Percentiles rank a stretch among this genome's conserved stretches.
Evolutionary conservation across 23 tunicate genomes (phyloP).

Genomic region (Ciona savignyi): DNA sequence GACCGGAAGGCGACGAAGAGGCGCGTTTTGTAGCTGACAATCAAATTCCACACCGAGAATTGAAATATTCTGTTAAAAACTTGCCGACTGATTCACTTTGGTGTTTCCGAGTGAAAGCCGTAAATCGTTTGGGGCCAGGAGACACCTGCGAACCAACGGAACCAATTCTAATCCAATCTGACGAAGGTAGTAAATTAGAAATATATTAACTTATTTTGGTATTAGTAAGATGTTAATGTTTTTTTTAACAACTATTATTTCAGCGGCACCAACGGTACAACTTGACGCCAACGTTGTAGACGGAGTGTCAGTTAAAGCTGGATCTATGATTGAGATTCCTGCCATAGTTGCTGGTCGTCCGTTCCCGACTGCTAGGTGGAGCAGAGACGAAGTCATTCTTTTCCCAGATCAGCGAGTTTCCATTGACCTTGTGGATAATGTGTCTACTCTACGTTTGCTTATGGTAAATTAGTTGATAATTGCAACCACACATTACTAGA

Average conservation of each 20-base stretch:
- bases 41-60: constrained; percentile 28
- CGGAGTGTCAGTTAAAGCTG: constrained; percentile 63
- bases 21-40: constrained; percentile 43
- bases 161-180: constrained; percentile 55
- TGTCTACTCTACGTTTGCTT: constrained; percentile 48
- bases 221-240: neutral
- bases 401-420: constrained; percentile 55
- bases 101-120: constrained; percentile 88
- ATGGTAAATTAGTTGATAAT: constrained; percentile 31
- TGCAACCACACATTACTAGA: neutral
- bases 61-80: constrained; percentile 43
- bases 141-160: constrained; percentile 82
- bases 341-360: constrained; percentile 78
- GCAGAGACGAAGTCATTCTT: constrained; percentile 55
- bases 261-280: constrained; percentile 83
- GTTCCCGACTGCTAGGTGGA: constrained; percentile 83
- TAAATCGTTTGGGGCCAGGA: constrained; percentile 69
- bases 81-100: constrained; percentile 58
- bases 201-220: neutral
- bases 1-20: constrained; percentile 44
- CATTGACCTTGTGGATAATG: constrained; percentile 69
- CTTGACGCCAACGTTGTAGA: constrained; percentile 30
- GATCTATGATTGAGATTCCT: constrained; percentile 61
- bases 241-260: constrained; percentile 1
- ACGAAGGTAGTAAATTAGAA: constrained; percentile 44